A percentile compares a stretch with the other conserved stretches of the same genome.
These are phyloP conservation scores for Lasioglossum vierecki DNA, from an alignment of 2,888 invertebrate genomes.

Conservation along the genomic window DNA sequence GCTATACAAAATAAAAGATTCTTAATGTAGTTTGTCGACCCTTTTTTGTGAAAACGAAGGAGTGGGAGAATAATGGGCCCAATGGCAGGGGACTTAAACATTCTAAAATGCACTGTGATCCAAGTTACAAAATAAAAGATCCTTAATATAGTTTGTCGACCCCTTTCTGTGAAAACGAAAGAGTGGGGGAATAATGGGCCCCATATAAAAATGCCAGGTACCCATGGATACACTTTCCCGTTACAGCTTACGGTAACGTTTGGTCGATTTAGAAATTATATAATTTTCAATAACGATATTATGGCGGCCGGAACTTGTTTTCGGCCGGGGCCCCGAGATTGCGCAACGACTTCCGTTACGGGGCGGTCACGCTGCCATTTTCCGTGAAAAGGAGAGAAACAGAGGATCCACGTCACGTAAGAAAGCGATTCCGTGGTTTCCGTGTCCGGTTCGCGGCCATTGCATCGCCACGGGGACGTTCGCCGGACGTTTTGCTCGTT, in stretches of 20 bases:
- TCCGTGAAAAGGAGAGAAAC: background rate
- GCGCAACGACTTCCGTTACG: slow-evolving; percentile 1
- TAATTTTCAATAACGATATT: background rate
- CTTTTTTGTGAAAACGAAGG: no score
- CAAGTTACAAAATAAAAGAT: background rate
- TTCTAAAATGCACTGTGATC: background rate
- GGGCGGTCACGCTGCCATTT: background rate
- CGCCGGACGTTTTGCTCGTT: slow-evolving; percentile 47
- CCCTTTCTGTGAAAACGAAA: background rate
- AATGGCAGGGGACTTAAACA: no score
- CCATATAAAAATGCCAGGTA: background rate
- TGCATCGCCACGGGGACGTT: slow-evolving; percentile 20
- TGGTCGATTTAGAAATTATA: background rate
- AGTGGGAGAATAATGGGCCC: no score
- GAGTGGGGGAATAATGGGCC: background rate
- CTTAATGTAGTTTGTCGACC: no score
- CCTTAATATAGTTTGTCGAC: background rate
- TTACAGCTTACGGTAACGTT: background rate
- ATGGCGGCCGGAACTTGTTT: background rate
- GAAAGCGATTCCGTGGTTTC: slow-evolving; percentile 49
- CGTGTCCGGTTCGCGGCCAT: slow-evolving; percentile 42
- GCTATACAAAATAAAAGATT: no score
- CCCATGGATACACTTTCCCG: background rate
- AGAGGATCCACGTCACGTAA: slow-evolving; percentile 15
- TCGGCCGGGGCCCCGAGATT: background rate